Conservation (phyloP, 1,140 invertebrate species). For the Cotesia glomerata region DNA sequence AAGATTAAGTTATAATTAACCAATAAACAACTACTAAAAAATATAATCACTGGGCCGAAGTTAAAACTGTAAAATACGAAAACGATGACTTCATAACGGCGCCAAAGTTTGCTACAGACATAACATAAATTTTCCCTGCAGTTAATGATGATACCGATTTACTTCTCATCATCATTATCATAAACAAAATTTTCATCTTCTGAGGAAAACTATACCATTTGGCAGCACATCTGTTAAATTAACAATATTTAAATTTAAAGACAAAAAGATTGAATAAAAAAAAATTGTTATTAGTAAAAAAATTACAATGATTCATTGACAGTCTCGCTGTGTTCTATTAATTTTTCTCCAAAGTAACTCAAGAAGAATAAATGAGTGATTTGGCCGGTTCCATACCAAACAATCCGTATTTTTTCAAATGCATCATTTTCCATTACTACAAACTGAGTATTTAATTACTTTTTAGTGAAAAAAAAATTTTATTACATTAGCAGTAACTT, state of each 20-base stretch:
- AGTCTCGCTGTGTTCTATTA: conserved; percentile 8
- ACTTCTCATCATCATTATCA: neutral
- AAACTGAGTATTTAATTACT: no score
- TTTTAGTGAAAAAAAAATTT: no score
- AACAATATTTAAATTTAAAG: neutral
- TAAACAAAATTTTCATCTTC: neutral
- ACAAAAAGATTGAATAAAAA: neutral
- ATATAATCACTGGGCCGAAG: neutral
- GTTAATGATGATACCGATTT: neutral
- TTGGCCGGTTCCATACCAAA: neutral
- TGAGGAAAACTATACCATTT: conserved; percentile 6
- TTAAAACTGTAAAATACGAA: conserved; percentile 8
- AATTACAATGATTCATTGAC: conserved; percentile 9
- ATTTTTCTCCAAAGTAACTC: conserved; percentile 24
- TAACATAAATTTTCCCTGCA: conserved; percentile 5
- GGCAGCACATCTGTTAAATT: neutral
- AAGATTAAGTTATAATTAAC: no score
- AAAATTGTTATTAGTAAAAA: neutral
- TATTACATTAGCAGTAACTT: no score
- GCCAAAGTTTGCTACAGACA: conserved; percentile 17
- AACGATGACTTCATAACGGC: neutral
- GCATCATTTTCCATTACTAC: neutral
- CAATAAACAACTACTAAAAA: no score
- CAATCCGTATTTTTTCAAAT: neutral
- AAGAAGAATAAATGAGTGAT: conserved; percentile 10